Base-by-base conservation (phyloP, 2,888 invertebrate genomes). In the Anarsia innoxiella region DNA sequence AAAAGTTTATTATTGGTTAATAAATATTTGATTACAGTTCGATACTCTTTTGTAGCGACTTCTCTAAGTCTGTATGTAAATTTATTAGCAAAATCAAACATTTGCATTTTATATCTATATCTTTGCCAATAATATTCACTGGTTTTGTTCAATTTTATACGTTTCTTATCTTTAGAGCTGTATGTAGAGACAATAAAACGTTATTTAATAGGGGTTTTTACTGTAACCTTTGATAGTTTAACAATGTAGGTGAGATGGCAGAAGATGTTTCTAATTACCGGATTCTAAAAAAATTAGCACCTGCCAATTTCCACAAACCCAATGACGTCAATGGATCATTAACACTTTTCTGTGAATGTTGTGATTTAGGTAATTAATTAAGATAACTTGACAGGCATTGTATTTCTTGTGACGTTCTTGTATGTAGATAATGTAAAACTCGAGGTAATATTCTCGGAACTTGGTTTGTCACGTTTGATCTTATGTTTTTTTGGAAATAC, bases 21-120 rank as follows among this genome's bases (percentile, higher is more conserved):
- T n/a, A n/a, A n/a, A n/a, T n/a, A n/a, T n/a, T n/a, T n/a, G n/a
- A n/a, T n/a, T n/a, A n/a, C n/a, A n/a, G n/a, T n/a, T n/a, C n/a
- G n/a, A n/a, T n/a, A n/a, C n/a, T n/a, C n/a, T n/a, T n/a, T n/a
- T n/a, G n/a, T n/a, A n/a, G n/a, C n/a, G n/a, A n/a, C n/a, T n/a
- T n/a, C n/a, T n/a, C 12, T 12, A 6, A 28, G 28, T 28, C 11
- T 37, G 60, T 69, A 69, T 68, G 67, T 42, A 58, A 68, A 67
- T 68, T 37, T 37, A 43, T 54, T 54, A 40, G 61, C 64, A 56
- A 67, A 65, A 65, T 59, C 59, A 67, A 69, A 67, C 60, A 66
- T 64, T 64, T 60, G 55, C 64, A 51, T 59, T 57, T 26, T 28
- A 12, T 12, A 59, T 63, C 49, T 56, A 59, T 59, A 48, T 48